Conservation (phyloP, 2,888 invertebrate genomes). For the Volucella inflata region DNA sequence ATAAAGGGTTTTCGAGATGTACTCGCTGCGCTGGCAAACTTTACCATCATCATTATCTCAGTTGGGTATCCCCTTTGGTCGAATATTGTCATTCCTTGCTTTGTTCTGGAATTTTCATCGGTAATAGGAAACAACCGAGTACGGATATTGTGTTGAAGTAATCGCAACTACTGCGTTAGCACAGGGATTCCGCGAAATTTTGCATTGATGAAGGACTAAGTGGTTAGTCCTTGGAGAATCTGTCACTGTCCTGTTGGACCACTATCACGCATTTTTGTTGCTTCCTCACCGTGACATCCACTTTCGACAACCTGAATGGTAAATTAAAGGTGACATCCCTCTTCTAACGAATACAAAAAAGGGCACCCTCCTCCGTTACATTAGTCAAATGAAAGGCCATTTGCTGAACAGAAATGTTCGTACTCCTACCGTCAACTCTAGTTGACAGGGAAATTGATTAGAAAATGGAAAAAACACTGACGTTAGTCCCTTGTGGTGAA, state of each 20-base stretch:
- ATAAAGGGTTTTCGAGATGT: slow-evolving; percentile 37
- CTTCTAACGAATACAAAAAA: no score
- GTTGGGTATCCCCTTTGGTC: neutral
- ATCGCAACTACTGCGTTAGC: neutral
- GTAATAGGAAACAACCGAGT: slow-evolving; percentile 9
- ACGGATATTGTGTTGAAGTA: neutral
- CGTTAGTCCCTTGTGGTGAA: neutral
- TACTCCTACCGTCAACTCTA: neutral
- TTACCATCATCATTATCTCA: slow-evolving; percentile 31
- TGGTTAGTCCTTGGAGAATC: no score
- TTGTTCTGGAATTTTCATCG: slow-evolving; percentile 26
- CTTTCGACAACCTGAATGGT: no score
- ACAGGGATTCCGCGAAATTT: neutral
- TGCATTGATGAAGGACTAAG: neutral
- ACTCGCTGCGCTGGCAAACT: slow-evolving; percentile 32
- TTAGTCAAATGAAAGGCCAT: slow-evolving; percentile 4
- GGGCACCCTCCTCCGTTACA: neutral
- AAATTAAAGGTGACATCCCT: no score
- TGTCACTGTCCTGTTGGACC: no score
- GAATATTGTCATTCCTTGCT: neutral
- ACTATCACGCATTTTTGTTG: no score
- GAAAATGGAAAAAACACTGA: slow-evolving; percentile 15
- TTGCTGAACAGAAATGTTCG: neutral
- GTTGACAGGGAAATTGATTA: slow-evolving; percentile 20
- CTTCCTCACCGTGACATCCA: no score